These are phyloP conservation scores for Pseudococcus longispinus DNA, from an alignment of 2,888 invertebrate genomes.

Conservation along the genomic window DNA sequence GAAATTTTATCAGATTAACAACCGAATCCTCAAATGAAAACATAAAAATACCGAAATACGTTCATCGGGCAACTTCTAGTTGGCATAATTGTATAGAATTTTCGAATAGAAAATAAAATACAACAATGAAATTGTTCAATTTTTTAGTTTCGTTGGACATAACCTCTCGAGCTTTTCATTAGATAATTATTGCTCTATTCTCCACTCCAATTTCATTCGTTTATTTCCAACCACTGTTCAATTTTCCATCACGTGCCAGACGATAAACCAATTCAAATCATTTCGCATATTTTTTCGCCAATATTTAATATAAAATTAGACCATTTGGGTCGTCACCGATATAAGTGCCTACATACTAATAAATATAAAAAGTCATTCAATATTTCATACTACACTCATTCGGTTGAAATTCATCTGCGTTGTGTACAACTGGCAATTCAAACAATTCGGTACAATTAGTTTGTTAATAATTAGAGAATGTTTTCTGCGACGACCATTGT, in stretches of 20 bases:
- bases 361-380: background rate
- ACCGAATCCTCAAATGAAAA: background rate
- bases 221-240: background rate
- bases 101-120: background rate
- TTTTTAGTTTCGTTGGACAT: background rate
- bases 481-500: background rate
- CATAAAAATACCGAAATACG: background rate
- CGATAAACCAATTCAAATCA: background rate
- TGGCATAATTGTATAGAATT: background rate
- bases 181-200: background rate
- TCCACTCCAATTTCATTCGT: background rate
- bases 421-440: background rate
- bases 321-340: background rate
- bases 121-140: background rate
- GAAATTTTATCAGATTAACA: background rate
- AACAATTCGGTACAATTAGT: slow-evolving; percentile 38
- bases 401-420: slow-evolving; percentile 3
- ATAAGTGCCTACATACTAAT: too few species aligned
- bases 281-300: too few species aligned
- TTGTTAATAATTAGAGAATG: background rate
- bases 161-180: background rate
- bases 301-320: background rate
- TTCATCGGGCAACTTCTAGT: background rate
- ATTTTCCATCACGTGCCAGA: background rate
- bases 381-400: background rate